Conservation (phyloP, 1,140 invertebrate genomes). For the Eumeta japonica region DNA sequence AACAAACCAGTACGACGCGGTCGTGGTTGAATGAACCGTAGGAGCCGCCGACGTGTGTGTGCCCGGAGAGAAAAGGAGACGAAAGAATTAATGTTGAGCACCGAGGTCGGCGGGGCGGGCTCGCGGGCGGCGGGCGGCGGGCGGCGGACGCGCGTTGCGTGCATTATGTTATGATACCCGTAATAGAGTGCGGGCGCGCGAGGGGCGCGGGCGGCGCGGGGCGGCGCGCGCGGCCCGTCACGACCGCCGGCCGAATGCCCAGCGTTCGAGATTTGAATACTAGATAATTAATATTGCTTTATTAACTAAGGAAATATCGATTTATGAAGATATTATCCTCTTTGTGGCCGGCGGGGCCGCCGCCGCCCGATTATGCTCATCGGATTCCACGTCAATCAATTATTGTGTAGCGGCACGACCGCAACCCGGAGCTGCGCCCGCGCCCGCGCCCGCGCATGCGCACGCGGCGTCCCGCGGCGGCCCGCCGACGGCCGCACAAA, state of each 20-base stretch:
- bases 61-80: background rate
- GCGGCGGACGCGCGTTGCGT: too few relatives aligned
- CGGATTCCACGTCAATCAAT: conserved; percentile 22
- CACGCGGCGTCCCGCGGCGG: background rate
- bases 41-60: conserved; percentile 1
- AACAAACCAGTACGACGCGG: too few relatives aligned
- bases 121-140: too few relatives aligned
- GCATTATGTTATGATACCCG: too few relatives aligned
- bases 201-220: conserved; percentile 5
- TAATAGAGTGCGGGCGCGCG: conserved; percentile 7
- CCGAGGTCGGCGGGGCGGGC: too few relatives aligned
- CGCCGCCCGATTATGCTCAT: conserved; percentile 7
- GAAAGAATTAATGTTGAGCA: too few relatives aligned
- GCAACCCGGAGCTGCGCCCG: conserved; percentile 2
- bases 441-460: conserved; percentile 3
- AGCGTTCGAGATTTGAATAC: conserved; percentile 50
- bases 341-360: conserved; percentile 29
- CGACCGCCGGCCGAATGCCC: conserved; percentile 34
- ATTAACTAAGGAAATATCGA: conserved; percentile 49
- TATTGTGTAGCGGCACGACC: too few relatives aligned
- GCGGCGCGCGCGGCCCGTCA: conserved; percentile 25
- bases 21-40: too few relatives aligned
- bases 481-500: conserved; percentile 4
- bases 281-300: conserved; percentile 57
- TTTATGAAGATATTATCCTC: conserved; percentile 44